Base-by-base conservation (phyloP, 2,888 invertebrate genomes). In the Dynastes tityus region DNA sequence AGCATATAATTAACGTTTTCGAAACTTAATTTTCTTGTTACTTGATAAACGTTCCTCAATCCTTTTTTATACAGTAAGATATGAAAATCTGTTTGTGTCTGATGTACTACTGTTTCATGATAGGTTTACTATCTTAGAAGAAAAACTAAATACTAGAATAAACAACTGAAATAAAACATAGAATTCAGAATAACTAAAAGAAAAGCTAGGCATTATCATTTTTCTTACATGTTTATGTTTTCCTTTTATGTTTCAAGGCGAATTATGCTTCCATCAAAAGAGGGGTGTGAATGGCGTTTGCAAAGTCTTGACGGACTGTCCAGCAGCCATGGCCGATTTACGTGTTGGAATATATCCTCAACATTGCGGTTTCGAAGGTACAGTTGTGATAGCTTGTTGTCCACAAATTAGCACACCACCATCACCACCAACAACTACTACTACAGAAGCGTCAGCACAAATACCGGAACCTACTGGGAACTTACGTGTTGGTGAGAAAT, bases 291-390 rank as follows among this genome's bases (percentile, higher is more conserved):
- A 51, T 22, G 68, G 68, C 49, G 29, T 68, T 27, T 68, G 68
- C n/a, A 68, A 51, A 51, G 6, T 11, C 5, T 6, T 68, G 51
- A 22, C 8, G 13, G 8, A 49, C 3, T 68, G 68, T 27, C 45
- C 49, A 4, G 27, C 9, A 27, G 68, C 51, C 51, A 29, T 68
- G 11, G 29, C n/a, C 2, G 68, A 68, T 29, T 11, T 68, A 68
- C 9, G 22, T 9, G 5, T 9, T 22, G 51, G 29, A 11, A 8
- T 51, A 27, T 51, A 29, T 8, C 68, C 68, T 1, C 27, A 68
- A 27, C 51, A 68, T 68, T 68, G 68, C 29, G 68, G 68, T 2
- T 68, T 68, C 49, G 22, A 68, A 51, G 68, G 68, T 13, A 68
- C 29, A 4, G 29, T 11, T 22, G 68, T 29, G 8, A 29, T 68